Percentiles rank a stretch among this genome's conserved stretches.
These are phyloP conservation scores for Urocynchramus pylzowi DNA, from an alignment of 2,113 vertebrate genomes.

Conservation along the genomic window DNA sequence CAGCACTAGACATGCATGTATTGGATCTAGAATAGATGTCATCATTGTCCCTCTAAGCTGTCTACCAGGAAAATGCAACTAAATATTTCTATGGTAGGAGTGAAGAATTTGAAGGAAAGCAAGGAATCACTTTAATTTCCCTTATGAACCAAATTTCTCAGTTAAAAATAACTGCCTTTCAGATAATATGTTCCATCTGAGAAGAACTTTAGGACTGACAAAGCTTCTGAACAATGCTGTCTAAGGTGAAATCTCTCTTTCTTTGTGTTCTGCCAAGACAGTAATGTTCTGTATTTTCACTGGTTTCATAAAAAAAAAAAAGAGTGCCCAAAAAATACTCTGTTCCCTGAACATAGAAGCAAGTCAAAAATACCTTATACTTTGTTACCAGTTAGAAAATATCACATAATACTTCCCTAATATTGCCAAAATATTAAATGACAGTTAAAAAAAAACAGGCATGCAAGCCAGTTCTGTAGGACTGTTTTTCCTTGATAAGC, in stretches of 20 bases:
- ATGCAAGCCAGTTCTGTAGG: background rate
- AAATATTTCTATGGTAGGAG: background rate
- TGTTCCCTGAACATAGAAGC: background rate
- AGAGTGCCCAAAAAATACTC: background rate
- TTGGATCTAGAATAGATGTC: background rate
- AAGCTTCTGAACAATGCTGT: background rate
- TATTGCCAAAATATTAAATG: conserved; percentile 22
- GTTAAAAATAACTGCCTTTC: background rate
- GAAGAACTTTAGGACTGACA: background rate
- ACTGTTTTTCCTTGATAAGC: conserved; percentile 34
- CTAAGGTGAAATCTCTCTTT: background rate
- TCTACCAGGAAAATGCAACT: background rate
- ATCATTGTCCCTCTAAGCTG: background rate
- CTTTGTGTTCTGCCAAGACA: background rate
- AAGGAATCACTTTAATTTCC: background rate
- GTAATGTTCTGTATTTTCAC: background rate
- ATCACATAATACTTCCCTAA: background rate
- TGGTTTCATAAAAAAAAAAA: background rate
- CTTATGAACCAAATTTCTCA: background rate
- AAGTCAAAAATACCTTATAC: background rate
- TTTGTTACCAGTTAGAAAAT: background rate
- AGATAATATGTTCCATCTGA: background rate
- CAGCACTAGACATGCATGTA: background rate
- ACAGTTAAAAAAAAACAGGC: background rate
- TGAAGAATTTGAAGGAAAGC: background rate